phyloP scores from a whole-genome alignment of 2,888 invertebrate genomes.

The Latrodectus hesperus region DNA sequence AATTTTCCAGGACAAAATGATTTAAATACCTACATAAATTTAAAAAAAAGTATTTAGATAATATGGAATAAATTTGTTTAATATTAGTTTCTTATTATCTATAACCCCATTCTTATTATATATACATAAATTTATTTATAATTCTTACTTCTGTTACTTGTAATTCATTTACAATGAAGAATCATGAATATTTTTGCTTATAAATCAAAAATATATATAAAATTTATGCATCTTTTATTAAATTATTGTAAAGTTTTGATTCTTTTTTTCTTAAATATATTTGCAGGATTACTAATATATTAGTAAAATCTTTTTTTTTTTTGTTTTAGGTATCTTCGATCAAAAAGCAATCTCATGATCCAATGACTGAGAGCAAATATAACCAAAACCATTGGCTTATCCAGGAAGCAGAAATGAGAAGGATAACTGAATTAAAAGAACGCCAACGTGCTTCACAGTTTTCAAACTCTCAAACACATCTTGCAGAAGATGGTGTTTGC shows the following conservation, averaged over 20 bases:
- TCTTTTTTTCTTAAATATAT: background rate
- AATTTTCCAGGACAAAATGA: too few species aligned
- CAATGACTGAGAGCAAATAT: constrained; percentile 66
- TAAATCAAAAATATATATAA: background rate
- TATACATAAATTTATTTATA: background rate
- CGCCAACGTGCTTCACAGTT: constrained; percentile 37
- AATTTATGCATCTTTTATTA: background rate
- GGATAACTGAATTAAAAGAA: constrained; percentile 74
- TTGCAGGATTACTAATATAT: too few species aligned
- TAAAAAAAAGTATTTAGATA: too few species aligned
- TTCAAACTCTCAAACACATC: constrained; percentile 54
- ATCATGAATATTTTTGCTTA: background rate
- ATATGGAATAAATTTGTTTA: too few species aligned
- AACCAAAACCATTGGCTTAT: constrained; percentile 90
- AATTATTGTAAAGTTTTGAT: background rate
- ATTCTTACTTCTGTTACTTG: background rate
- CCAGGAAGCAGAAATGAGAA: constrained; percentile 91
- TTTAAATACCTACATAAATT: too few species aligned
- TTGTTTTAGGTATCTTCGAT: constrained; percentile 42
- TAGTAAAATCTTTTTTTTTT: too few species aligned
- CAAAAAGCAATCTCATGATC: constrained; percentile 39
- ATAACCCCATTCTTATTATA: too few species aligned
- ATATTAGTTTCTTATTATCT: too few species aligned
- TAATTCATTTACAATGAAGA: background rate
- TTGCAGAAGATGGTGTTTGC: constrained; percentile 56